A percentile compares a stretch with the other conserved stretches of the same genome.
These are phyloP conservation scores for Myathropa florea DNA, from an alignment of 2,888 invertebrate genomes.

Conservation along the genomic window DNA sequence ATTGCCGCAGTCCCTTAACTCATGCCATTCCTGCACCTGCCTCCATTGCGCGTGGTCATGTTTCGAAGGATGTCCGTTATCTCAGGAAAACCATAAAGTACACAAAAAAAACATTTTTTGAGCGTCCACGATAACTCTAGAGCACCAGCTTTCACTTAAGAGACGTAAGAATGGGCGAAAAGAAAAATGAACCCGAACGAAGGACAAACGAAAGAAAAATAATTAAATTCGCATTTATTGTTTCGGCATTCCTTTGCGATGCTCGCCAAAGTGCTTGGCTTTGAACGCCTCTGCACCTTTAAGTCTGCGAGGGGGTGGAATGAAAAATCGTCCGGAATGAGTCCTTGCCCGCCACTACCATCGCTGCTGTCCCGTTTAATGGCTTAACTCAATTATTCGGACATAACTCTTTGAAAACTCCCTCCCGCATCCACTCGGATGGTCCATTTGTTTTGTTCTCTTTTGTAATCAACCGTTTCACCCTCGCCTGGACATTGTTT, in stretches of 20 bases:
- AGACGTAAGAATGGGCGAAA: not conserved
- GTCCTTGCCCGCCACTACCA: not conserved
- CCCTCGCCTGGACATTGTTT: constrained; percentile 40
- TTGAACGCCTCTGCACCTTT: constrained; percentile 26
- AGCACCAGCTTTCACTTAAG: not conserved
- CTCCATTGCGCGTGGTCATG: not conserved
- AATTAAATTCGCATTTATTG: constrained; percentile 50
- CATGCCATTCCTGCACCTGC: not conserved
- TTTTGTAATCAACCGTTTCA: constrained; percentile 31
- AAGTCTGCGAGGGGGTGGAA: constrained; percentile 3
- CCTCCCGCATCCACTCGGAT: not conserved
- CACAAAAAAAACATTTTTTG: not conserved
- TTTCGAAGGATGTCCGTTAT: not conserved
- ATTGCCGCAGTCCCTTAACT: not conserved
- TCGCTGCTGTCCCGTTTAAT: constrained; percentile 29
- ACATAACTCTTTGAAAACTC: constrained; percentile 60
- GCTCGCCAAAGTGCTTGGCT: not conserved
- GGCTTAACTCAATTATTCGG: constrained; percentile 66
- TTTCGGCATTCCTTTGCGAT: constrained; percentile 5
- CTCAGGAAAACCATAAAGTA: not conserved
- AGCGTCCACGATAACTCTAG: not conserved
- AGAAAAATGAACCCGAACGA: not conserved
- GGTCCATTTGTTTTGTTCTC: constrained; percentile 19
- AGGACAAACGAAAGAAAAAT: constrained; percentile 18
- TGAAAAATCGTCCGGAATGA: constrained; percentile 13